A percentile compares a stretch with the other conserved stretches of the same genome.
Conservation (phyloP, 2,888 invertebrate genomes). For the Salticus scenicus region DNA sequence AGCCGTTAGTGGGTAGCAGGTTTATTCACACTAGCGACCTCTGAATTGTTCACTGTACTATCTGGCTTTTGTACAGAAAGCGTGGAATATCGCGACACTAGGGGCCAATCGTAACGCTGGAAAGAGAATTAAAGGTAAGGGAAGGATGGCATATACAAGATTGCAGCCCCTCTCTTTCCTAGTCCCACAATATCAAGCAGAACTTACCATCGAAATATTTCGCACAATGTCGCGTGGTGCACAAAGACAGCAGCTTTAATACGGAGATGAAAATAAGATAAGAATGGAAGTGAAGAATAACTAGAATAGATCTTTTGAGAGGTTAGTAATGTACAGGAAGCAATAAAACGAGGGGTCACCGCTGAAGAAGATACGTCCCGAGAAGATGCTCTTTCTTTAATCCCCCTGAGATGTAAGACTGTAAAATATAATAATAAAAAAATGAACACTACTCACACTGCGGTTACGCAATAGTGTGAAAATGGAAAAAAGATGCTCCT, state of each 20-base stretch:
- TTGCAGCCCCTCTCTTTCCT: background rate
- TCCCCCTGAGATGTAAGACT: conserved; percentile 21
- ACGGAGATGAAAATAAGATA: conserved; percentile 59
- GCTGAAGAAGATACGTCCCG: conserved; percentile 57
- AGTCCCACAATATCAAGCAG: background rate
- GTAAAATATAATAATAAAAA: conserved; percentile 29
- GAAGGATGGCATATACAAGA: conserved; percentile 33
- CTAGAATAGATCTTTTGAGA: conserved; percentile 38
- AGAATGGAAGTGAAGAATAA: conserved; percentile 43
- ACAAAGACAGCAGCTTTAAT: conserved; percentile 64
- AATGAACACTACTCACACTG: conserved; percentile 39
- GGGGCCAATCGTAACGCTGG: conserved; percentile 48
- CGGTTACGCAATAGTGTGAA: conserved; percentile 42
- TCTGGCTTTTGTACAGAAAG: conserved; percentile 43
- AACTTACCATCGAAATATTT: conserved; percentile 24
- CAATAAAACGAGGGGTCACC: conserved; percentile 55
- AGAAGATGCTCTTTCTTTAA: conserved; percentile 5
- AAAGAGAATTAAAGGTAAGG: conserved; percentile 52
- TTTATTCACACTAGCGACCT: conserved; percentile 49
- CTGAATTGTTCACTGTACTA: conserved; percentile 20
- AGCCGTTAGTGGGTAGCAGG: conserved; percentile 65
- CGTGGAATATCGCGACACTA: conserved; percentile 60
- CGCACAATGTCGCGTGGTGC: conserved; percentile 64
- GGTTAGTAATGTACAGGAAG: conserved; percentile 63
- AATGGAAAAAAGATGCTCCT: conserved; percentile 39